Evolutionary conservation across 2,797 vertebrate genomes (phyloP), one percentile per base, ranked within the genome.

Genomic region (Rousettus madagascariensis): DNA sequence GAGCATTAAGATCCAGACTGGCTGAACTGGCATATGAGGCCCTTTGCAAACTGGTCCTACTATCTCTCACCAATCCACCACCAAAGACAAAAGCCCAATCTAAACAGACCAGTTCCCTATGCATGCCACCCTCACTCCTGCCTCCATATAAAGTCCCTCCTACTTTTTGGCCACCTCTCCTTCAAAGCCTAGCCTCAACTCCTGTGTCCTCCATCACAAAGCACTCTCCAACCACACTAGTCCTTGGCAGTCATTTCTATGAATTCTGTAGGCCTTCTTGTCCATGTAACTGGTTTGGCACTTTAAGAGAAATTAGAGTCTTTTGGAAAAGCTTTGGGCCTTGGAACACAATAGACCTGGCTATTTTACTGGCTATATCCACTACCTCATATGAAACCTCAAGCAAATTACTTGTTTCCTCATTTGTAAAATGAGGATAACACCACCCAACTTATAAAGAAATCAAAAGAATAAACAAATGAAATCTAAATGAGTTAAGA

Each of bases 381-480:
- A 78, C 84, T 72, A 87, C 33, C 55, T 65, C 82, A 74, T 38
- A 78, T 53, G 51, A 97, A 94, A 90, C 69, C 43, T 92, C 82
- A 94, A 80, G 72, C 93, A 96, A 91, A 86, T 86, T n/a, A 94
- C 30, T 95, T 96, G 89, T 80, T 94, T 89, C 59, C 83, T 96
- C 88, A 89, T 93, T 95, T 97, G 86, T 77, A 96, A 97, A 91
- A 79, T 33, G 38, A 38, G 1, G 26, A 24, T 5, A 80, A 55
- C 3, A 51, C n/a, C 41, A 57, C 15, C 43, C 38, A 19, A 83
- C 20, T 84, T 61, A 75, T 11, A 49, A 51, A 84, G 93, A 92
- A 51, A 33, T 28, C n/a, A 28, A 69, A 85, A 61, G 77, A 36
- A 95, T 59, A 86, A 94, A 78, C 71, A 92, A 92, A 86, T 66